phyloP scores from a whole-genome alignment of 2,113 vertebrate genomes.

The Furnarius figulus region DNA sequence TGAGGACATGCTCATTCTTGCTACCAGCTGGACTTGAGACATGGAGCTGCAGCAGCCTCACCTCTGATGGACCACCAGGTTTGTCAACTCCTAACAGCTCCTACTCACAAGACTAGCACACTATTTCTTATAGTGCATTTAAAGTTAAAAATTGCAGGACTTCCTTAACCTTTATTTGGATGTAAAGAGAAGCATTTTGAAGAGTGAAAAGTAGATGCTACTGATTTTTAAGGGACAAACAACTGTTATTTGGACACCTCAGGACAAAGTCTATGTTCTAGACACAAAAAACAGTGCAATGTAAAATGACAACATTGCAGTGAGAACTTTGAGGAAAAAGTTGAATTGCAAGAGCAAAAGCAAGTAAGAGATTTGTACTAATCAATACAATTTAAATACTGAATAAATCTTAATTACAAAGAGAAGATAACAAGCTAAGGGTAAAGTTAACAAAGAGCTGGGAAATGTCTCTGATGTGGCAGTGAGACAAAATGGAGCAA shows the following conservation, averaged over 20 bases:
- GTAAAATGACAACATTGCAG: neutral
- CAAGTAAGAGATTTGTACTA: neutral
- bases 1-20: rapidly evolving
- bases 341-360: neutral
- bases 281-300: neutral
- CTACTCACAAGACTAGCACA: neutral
- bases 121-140: neutral
- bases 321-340: neutral
- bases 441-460: neutral
- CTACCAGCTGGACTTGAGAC: neutral
- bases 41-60: neutral
- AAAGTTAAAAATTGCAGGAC: neutral
- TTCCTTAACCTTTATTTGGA: neutral
- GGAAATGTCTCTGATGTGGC: neutral
- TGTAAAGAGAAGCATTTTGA: neutral
- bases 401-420: neutral
- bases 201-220: neutral
- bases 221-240: neutral
- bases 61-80: neutral
- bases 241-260: neutral
- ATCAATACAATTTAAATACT: neutral
- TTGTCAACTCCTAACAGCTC: neutral
- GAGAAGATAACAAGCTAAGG: neutral
- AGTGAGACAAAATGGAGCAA: neutral
- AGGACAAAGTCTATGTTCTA: neutral